Evolutionary conservation across 2,888 invertebrate genomes (phyloP).

Genomic region (Limnephilus rhombicus): DNA sequence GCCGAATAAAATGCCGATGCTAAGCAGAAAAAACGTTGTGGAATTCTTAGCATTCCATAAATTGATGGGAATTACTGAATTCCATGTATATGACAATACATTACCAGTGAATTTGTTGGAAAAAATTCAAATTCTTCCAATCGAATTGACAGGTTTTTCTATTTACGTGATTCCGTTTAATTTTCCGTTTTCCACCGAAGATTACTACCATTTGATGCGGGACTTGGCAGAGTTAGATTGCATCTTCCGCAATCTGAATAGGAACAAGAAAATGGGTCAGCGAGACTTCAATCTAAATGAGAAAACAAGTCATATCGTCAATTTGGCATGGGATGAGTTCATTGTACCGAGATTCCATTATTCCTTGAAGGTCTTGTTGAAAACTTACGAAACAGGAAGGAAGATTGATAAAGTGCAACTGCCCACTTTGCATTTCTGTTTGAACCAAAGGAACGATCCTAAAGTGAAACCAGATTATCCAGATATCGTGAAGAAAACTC

Average conservation of each 20-base stretch:
- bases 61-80: constrained; percentile 81
- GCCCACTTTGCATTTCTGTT: constrained; percentile 73
- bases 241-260: constrained; percentile 79
- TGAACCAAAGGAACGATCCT: constrained; percentile 75
- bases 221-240: constrained; percentile 82
- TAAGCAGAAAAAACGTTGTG: constrained; percentile 78
- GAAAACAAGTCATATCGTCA: constrained; percentile 77
- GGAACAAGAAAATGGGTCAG: constrained; percentile 70
- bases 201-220: constrained; percentile 74
- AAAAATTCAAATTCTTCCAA: constrained; percentile 74
- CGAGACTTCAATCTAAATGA: constrained; percentile 71
- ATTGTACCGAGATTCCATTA: constrained; percentile 80
- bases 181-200: constrained; percentile 79
- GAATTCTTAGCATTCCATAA: constrained; percentile 84
- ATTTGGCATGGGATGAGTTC: constrained; percentile 82
- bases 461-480: constrained; percentile 73
- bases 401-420: constrained; percentile 71
- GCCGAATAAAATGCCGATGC: constrained; percentile 77
- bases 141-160: constrained; percentile 76
- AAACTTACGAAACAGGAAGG: constrained; percentile 76
- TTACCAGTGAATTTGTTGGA: constrained; percentile 76
- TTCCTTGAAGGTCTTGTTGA: constrained; percentile 76
- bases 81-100: constrained; percentile 82
- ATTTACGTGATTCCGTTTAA: constrained; percentile 82
- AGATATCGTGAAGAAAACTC: constrained; percentile 75